Evolutionary conservation across 2,113 vertebrate species (phyloP), one percentile per base, ranked within the genome.

Genomic region (Choloepus hoffmanni): DNA sequence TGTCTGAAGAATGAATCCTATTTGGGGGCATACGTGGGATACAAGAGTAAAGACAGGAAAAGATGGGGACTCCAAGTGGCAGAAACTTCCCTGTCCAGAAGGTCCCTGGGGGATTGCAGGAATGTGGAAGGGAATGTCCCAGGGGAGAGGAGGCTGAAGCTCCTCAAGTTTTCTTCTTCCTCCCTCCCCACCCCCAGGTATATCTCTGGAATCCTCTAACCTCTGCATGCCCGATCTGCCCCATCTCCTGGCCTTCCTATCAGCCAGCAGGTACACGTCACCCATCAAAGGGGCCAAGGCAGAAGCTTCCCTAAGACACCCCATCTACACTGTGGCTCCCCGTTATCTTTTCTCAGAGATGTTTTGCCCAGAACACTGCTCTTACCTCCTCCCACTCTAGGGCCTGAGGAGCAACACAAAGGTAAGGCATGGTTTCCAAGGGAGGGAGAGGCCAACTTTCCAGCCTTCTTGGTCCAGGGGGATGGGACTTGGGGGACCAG

Each of bases 201-300:
- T 99, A 83, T 98, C 97, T 53, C 96, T 99, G 45, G 97, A 98
- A 21, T 97, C 98, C 26, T 99, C 99, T 96, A 98, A 97, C 50
- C 97, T 99, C 62, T 98, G 97, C 33, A 99, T 99, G 97, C 96
- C 98, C 7, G 98, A 99, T 92, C 94, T 99, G 88, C 96, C 98
- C 94, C 98, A 99, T 73, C 98, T 99, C 82, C 97, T 99, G 83
- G 95, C 98, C 72, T 99, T 99, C 97, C 99, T 99, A 90, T 98
- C 98, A 55, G 97, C 99, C 83, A 99, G 99, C 98, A 99, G 99
- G 99, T 99, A 97, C 97, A 93, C 24, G 45, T 50, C 16, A 68
- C 12, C 24, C n/a, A 74, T 60, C 23, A n/a, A 14, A 55, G 43
- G 73, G 45, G 43, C 24, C 21, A 30, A 40, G n/a, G 21, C 9